These are phyloP conservation scores for Leptopilina boulardi DNA, from an alignment of 1,140 invertebrate genomes.

Conservation along the genomic window DNA sequence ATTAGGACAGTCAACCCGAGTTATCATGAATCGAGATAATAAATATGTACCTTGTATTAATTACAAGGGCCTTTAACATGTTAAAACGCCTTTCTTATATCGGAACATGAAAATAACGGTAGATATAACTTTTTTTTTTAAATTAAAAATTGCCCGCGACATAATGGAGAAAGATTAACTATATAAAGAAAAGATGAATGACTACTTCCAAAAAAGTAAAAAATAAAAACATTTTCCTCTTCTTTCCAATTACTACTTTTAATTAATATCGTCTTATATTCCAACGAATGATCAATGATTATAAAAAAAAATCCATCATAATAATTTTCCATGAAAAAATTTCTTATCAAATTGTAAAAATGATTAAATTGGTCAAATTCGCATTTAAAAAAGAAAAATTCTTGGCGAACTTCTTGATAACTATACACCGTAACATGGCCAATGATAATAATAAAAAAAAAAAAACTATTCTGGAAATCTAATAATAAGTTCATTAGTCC, in stretches of 20 bases:
- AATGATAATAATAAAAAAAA: background rate
- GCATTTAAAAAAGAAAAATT: constrained; percentile 54
- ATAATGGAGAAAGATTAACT: background rate
- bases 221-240: no score
- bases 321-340: no score
- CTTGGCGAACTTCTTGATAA: constrained; percentile 30
- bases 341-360: no score
- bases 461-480: constrained; percentile 53
- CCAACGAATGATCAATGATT: no score
- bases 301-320: no score
- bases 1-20: background rate
- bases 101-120: constrained; percentile 2
- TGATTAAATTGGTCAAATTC: constrained; percentile 60
- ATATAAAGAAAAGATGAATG: background rate
- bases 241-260: no score
- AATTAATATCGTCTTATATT: no score
- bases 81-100: background rate
- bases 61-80: background rate
- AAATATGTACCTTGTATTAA: background rate
- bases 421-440: background rate
- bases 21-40: background rate
- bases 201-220: no score
- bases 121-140: background rate
- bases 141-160: background rate
- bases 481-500: constrained; percentile 65